Evolutionary conservation across 2,888 invertebrate species (phyloP), one percentile per base, ranked within the genome.

Genomic region (Mimumesa dahlbomi): DNA sequence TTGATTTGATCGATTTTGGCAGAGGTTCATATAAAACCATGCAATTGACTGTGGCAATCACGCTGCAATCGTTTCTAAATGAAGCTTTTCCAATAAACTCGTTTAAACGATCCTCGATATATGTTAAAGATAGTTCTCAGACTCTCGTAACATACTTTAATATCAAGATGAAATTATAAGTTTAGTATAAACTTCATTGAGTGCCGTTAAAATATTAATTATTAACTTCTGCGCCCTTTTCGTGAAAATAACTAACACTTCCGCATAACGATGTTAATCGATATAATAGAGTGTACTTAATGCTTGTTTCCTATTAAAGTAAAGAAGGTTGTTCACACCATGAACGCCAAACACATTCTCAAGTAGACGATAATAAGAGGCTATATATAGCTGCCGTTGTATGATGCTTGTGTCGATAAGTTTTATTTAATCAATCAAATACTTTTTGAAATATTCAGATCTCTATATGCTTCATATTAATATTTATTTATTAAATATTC

Each of bases 231-330:
- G 3, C 34, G 4, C 34, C n/a, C 36, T 46, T 19, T 4, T 21
- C 3, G 29, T n/a, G 31, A 48, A 50, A 56, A 65, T 56, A 43
- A 49, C 45, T 21, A 31, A 14, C 13, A 18, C 16, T 48, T 48
- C 16, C 49, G 29, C 0, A n/a, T 43, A 67, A 67, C 56, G 49
- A 56, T 56, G 50, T 67, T 56, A 56, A 65, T 65, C 66, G 66
- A 67, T 67, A 50, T 31, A 34, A 56, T 49, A 48, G 64, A 48
- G 64, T 36, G 66, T 56, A 67, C 48, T 67, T 49, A 56, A 31
- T 22, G 34, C 48, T 29, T 9, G 40, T 18, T 53, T 21, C n/a
- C n/a, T n/a, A n/a, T n/a, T n/a, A n/a, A n/a, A n/a, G n/a, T n/a
- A n/a, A n/a, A n/a, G n/a, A n/a, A n/a, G n/a, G n/a, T n/a, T n/a